Base-by-base conservation (phyloP, 1,140 invertebrate species). In the Globodera rostochiensis region DNA sequence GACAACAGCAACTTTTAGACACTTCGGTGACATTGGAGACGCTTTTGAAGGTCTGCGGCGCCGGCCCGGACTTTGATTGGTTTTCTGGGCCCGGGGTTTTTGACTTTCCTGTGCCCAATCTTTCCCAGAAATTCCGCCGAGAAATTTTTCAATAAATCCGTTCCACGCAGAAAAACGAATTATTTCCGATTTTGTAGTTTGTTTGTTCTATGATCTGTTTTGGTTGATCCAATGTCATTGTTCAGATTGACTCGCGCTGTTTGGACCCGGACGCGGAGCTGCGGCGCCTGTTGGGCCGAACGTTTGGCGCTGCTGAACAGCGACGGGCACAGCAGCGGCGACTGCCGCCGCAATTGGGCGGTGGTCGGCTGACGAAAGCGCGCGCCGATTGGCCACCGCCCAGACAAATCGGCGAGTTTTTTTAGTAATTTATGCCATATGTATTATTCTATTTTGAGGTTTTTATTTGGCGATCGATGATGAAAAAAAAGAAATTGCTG, bases 181-280 rank as follows among this genome's bases (percentile, higher is more conserved):
- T 36, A 2, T 36, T 36, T 36, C 36, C 36, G 1, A 36, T 36
- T 36, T 36, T 36, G 2, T 36, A 36, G 36, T 36, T 36, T 36
- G 36, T 36, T 36, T 36, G 36, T 36, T 1, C 2, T 36, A 36
- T 36, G 36, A 36, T 3, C 36, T 36, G 3, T 36, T 36, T 36
- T 36, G 36, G 36, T 36, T 3, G 36, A 45, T 36, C 11, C 69
- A 71, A 21, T 77, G 75, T 1, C 36, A 45, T 67, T 11, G n/a
- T 80, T 49, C 50, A 81, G 70, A 57, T 81, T 25, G 82, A 82
- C 77, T 45, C 49, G 21, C 60, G 82, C 36, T 36, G 47, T 46
- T 64, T 83, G 69, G 66, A 83, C 21, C 70, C 82, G 70, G 82
- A 83, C 49, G 73, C 36, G 45, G 82, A 83, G 74, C 46, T 83